Evolutionary conservation across 2,113 vertebrate species (phyloP), one percentile per base, ranked within the genome.

Genomic region (Raja brachyura): DNA sequence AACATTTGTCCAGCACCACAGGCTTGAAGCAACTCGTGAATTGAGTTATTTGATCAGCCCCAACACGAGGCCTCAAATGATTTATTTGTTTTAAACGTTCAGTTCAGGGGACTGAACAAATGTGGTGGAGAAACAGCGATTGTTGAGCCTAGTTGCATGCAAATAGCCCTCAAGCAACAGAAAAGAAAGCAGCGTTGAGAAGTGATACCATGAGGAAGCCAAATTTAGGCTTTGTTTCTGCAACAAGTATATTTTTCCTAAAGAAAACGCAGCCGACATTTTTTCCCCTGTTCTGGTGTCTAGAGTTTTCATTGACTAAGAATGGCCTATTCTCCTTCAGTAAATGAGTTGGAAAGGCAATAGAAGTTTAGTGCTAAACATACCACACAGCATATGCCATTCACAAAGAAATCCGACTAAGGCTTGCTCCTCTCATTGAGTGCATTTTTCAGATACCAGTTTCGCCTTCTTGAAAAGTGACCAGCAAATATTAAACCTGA

Each of bases 361-460:
- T 88, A 88, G 81, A 86, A 48, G 59, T 88, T 25, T 56, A 86
- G 25, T 61, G 3, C 81, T 85, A n/a, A 85, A 85, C 25, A 85
- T 59, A 14, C 59, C 59, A 63, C 11, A 33, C 28, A 31, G 59
- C 5, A 63, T 31, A 88, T 18, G 28, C 14, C 56, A 66, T 63
- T 85, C 59, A 54, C 56, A 28, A 85, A 28, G 13, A 66, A 2
- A 88, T 2, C 13, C 59, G 56, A 25, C 79, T 86, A 61, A 86
- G 81, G 81, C 81, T n/a, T 59, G 59, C 11, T 63, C 14, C 56
- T 31, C 59, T 66, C 59, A 86, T 31, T 7, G 14, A 33, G 59
- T 31, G 7, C n/a, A 18, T 31, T 33, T 63, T 61, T 31, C 28
- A 16, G 83, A 31, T 86, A 25, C 13, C 25, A 63, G 16, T 31